phyloP scores from a whole-genome alignment of 2,888 invertebrate species.

The Eilema griseolum region DNA sequence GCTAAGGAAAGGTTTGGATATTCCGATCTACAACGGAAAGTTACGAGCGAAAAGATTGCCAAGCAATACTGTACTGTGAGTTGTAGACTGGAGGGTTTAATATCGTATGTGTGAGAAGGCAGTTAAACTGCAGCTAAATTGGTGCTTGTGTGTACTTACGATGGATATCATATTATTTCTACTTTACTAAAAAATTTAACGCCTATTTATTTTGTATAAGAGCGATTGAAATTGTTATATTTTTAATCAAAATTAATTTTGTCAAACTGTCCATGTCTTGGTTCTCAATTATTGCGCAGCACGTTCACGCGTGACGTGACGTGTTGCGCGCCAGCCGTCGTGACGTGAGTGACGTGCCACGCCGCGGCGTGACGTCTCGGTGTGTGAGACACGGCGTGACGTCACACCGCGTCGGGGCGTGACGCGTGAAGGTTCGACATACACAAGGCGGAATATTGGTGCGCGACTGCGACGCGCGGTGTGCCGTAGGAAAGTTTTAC shows the following conservation, averaged over 20 bases:
- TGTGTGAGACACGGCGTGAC: constrained; percentile 26
- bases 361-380: constrained; percentile 24
- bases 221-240: constrained; percentile 59
- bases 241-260: constrained; percentile 53
- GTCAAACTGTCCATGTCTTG: constrained; percentile 62
- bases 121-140: constrained; percentile 78
- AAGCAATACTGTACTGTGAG: constrained; percentile 56
- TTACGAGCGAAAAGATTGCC: constrained; percentile 48
- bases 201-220: constrained; percentile 77
- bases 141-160: constrained; percentile 86
- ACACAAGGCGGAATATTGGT: constrained; percentile 84
- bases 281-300: constrained; percentile 64
- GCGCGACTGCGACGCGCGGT: constrained; percentile 84
- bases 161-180: constrained; percentile 78
- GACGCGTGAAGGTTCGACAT: constrained; percentile 71
- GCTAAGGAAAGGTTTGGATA: constrained; percentile 52
- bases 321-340: constrained; percentile 4
- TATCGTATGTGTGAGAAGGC: constrained; percentile 66
- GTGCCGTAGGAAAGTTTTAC: constrained; percentile 86
- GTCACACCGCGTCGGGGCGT: constrained; percentile 25
- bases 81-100: constrained; percentile 60
- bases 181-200: constrained; percentile 63
- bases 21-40: constrained; percentile 42
- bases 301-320: constrained; percentile 44
- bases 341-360: constrained; percentile 43